phyloP scores from a whole-genome alignment of 2,113 vertebrate genomes.

The Upupa epops region DNA sequence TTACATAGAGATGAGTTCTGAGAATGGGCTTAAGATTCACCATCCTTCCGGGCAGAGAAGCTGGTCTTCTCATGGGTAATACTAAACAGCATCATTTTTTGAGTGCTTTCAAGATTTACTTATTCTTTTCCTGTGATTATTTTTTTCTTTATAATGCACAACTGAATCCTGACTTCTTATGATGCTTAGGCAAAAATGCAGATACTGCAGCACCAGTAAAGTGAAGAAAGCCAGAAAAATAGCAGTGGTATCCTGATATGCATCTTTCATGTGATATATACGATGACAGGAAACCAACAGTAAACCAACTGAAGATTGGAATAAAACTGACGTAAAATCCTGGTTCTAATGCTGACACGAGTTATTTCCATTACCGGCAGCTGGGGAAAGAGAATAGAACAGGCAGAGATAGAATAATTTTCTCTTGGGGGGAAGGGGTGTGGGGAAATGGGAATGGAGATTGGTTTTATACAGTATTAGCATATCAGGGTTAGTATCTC shows the following conservation, averaged over 20 bases:
- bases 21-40: neutral
- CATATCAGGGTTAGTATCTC: neutral
- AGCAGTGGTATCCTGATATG: neutral
- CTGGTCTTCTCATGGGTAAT: neutral
- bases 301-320: neutral
- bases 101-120: neutral
- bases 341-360: accelerated
- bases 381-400: neutral
- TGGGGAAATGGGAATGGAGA: neutral
- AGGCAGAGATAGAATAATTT: neutral
- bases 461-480: neutral
- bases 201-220: neutral
- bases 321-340: neutral
- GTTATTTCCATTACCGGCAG: neutral
- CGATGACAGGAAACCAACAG: neutral
- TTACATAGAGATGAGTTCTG: neutral
- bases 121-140: neutral
- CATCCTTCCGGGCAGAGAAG: neutral
- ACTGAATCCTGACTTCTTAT: neutral
- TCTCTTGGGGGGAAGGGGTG: accelerated
- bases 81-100: neutral
- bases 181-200: neutral
- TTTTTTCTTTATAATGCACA: neutral
- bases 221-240: neutral
- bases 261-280: neutral